Evolutionary conservation across 2,797 vertebrate genomes (phyloP).

Genomic region (Oceanodroma leucorhoa): DNA sequence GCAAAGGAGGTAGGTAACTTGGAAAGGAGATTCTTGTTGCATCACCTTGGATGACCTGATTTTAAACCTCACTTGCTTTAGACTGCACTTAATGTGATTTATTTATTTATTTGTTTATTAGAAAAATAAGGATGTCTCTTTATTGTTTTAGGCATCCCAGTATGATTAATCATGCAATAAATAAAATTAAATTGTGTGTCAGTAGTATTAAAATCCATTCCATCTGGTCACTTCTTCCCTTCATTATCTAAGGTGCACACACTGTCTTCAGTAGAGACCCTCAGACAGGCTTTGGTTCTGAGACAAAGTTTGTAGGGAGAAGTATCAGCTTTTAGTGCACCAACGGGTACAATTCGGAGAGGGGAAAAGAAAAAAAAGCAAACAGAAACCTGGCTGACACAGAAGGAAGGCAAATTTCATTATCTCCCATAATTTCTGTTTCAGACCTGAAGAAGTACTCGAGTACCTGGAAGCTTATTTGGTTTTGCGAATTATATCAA

Average conservation of each 20-base stretch:
- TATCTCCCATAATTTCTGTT: background rate
- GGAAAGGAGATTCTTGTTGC: background rate
- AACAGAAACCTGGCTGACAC: background rate
- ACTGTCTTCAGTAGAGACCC: background rate
- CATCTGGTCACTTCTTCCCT: background rate
- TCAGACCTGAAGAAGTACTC: background rate
- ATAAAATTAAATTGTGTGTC: background rate
- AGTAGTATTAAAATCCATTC: background rate
- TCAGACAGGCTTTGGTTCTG: background rate
- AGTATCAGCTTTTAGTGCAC: background rate
- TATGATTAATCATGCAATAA: background rate
- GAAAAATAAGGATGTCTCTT: background rate
- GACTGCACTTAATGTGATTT: background rate
- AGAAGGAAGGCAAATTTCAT: background rate
- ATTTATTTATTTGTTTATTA: background rate
- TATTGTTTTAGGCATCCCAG: background rate
- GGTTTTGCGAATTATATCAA: background rate
- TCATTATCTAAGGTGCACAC: background rate
- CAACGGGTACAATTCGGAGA: background rate
- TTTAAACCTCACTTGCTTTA: background rate
- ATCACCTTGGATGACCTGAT: background rate
- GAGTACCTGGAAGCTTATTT: background rate
- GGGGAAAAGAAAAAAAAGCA: too few relatives aligned
- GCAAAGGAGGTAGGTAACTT: background rate
- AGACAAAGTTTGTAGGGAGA: background rate